Evolutionary conservation across 1,140 invertebrate genomes (phyloP).

Genomic region (Pollicipes pollicipes): DNA sequence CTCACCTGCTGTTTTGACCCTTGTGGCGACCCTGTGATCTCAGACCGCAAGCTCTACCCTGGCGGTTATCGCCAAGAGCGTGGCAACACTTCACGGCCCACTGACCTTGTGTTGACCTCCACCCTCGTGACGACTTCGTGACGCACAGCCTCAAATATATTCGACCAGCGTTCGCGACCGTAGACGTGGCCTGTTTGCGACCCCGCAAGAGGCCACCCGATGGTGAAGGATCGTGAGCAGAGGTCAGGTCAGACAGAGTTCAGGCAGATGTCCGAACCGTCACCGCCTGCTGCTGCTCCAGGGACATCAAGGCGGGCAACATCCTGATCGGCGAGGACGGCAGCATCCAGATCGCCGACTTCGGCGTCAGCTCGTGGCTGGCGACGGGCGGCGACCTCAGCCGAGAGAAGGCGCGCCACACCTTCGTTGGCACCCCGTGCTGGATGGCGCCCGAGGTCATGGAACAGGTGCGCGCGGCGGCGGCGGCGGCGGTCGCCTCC

Average conservation of each 20-base stretch:
- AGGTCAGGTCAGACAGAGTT: too few species aligned
- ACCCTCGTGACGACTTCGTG: too few species aligned
- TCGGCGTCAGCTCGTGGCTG: slow-evolving; percentile 83
- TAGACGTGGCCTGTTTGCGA: neutral
- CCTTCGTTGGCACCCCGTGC: slow-evolving; percentile 56
- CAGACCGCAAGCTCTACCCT: too few species aligned
- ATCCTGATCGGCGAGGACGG: slow-evolving; percentile 94
- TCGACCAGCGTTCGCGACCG: too few species aligned
- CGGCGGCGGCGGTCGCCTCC: too few species aligned
- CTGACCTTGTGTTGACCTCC: too few species aligned
- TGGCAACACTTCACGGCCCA: too few species aligned
- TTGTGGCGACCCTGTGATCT: too few species aligned
- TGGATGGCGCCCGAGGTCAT: slow-evolving; percentile 99
- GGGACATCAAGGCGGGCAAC: slow-evolving; percentile 96
- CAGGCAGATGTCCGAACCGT: too few species aligned
- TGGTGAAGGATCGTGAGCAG: neutral
- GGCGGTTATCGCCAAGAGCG: too few species aligned
- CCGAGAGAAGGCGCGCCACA: slow-evolving; percentile 60
- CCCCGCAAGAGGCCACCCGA: neutral
- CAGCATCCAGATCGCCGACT: slow-evolving; percentile 93
- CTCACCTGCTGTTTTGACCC: too few species aligned
- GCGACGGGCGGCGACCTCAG: slow-evolving; percentile 75
- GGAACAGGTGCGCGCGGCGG: slow-evolving; percentile 72
- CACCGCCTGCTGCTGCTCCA: slow-evolving; percentile 28
- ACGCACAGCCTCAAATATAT: too few species aligned